Percentiles rank a stretch among this genome's conserved stretches.
phyloP scores from a whole-genome alignment of 2,888 invertebrate species.

The Hedychridium roseum region DNA sequence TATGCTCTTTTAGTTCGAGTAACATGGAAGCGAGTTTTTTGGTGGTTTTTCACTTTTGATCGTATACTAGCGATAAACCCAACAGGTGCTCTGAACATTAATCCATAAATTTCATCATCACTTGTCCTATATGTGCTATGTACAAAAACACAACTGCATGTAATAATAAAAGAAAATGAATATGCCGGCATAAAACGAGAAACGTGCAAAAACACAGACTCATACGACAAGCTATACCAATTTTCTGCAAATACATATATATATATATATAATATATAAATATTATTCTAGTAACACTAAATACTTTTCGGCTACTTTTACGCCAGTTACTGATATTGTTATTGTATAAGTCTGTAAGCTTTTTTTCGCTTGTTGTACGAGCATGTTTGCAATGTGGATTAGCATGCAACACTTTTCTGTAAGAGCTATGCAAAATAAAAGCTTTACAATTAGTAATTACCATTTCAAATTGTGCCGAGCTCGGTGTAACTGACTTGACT shows the following conservation, averaged over 20 bases:
- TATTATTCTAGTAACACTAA: no score
- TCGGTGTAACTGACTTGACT: conserved; percentile 56
- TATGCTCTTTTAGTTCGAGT: conserved; percentile 35
- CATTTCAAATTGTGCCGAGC: conserved; percentile 60
- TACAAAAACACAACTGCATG: conserved; percentile 33
- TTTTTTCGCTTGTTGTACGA: conserved; percentile 19
- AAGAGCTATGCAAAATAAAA: conserved; percentile 18
- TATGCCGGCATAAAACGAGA: conserved; percentile 61
- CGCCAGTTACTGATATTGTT: no score
- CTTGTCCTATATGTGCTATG: conserved; percentile 20
- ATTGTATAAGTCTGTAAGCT: no score
- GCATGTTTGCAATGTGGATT: conserved; percentile 28
- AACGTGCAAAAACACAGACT: conserved; percentile 55
- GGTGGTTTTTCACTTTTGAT: conserved; percentile 30
- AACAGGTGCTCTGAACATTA: conserved; percentile 52
- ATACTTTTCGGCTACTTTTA: no score
- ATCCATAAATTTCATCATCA: conserved; percentile 13
- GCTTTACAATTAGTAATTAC: conserved; percentile 47
- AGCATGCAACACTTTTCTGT: conserved; percentile 29
- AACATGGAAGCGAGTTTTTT: conserved; percentile 42
- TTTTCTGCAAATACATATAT: background rate
- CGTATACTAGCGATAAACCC: conserved; percentile 42
- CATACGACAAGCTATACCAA: conserved; percentile 33
- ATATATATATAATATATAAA: background rate
- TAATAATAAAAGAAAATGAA: conserved; percentile 43